Evolutionary conservation across 2,113 vertebrate genomes (phyloP).

Genomic region (Otolemur garnettii): DNA sequence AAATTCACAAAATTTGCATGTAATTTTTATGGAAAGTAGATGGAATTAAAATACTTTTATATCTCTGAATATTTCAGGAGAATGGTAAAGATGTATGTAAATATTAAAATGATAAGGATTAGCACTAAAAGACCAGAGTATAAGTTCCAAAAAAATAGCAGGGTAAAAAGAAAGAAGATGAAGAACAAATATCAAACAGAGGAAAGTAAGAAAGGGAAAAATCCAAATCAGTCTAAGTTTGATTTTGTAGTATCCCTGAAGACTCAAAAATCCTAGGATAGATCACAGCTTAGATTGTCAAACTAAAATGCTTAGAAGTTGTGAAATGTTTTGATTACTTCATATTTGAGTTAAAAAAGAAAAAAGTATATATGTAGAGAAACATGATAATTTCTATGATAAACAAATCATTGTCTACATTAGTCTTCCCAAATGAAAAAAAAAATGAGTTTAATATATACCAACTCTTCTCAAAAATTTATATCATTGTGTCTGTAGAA

Average conservation of each 20-base stretch:
- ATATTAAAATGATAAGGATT: not conserved
- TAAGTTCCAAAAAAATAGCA: not conserved
- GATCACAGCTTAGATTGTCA: not conserved
- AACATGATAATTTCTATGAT: not conserved
- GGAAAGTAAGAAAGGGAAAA: not conserved
- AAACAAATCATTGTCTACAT: not conserved
- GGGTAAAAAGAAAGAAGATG: not conserved
- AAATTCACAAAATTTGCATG: not conserved
- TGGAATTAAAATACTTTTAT: not conserved
- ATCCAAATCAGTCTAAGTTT: not conserved
- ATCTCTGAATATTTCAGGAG: not conserved
- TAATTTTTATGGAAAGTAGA: not conserved
- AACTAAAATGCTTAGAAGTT: not conserved
- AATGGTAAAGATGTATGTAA: not conserved
- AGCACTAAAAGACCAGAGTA: not conserved
- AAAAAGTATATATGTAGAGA: not conserved
- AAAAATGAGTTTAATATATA: not conserved
- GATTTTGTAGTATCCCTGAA: not conserved
- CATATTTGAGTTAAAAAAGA: constrained; percentile 7
- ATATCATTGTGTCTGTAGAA: not conserved
- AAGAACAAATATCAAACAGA: not conserved
- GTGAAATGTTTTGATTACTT: not conserved
- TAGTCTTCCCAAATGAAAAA: not conserved
- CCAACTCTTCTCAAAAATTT: not conserved
- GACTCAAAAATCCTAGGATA: not conserved